Conservation (phyloP, 2,888 invertebrate species). For the Nipponacmea schrenckii region DNA sequence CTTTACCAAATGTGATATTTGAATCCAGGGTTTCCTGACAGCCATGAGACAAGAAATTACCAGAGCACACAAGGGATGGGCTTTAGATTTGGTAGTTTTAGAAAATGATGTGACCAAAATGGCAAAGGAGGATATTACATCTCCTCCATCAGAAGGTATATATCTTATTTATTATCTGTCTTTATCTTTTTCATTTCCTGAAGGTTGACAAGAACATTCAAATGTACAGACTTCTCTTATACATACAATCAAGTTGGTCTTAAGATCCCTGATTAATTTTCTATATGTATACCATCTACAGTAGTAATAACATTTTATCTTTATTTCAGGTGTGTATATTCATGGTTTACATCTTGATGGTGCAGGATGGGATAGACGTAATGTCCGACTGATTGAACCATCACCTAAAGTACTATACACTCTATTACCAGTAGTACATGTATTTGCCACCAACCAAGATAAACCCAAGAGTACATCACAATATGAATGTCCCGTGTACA, state of each 20-base stretch:
- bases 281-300: no score
- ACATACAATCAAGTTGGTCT: background rate
- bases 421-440: conserved; percentile 82
- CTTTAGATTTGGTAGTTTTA: conserved; percentile 66
- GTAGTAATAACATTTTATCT: background rate
- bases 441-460: conserved; percentile 77
- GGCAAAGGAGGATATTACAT: conserved; percentile 72
- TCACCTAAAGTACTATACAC: conserved; percentile 85
- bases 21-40: conserved; percentile 67
- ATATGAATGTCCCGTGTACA: conserved; percentile 90
- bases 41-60: conserved; percentile 70
- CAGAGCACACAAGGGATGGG: conserved; percentile 69
- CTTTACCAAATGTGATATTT: background rate
- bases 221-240: background rate
- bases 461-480: conserved; percentile 77
- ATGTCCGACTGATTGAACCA: conserved; percentile 79
- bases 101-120: conserved; percentile 68
- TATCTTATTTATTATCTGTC: no score
- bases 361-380: conserved; percentile 87
- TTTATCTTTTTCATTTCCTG: background rate
- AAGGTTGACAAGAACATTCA: no score
- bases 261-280: no score
- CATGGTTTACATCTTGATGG: conserved; percentile 88
- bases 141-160: conserved; percentile 85
- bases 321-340: conserved; percentile 76